Conservation (phyloP, 2,797 vertebrate species). For the Tympanoctomys barrerae region DNA sequence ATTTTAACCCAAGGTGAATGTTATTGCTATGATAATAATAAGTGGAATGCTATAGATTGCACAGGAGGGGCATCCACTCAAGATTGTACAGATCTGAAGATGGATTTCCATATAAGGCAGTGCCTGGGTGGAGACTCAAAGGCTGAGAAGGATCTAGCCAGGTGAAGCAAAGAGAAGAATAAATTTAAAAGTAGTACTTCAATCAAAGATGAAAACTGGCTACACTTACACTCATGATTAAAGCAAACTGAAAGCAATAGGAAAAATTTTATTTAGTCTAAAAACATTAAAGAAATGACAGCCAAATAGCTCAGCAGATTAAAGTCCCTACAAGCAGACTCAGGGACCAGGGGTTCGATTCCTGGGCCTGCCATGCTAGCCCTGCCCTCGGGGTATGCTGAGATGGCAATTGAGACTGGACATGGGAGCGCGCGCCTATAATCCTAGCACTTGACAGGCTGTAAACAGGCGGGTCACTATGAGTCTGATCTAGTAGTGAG, state of each 20-base stretch:
- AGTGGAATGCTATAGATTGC: neutral
- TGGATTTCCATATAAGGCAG: neutral
- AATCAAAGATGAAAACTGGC: neutral
- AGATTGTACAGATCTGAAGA: neutral
- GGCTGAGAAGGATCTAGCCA: neutral
- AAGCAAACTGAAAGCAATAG: conserved; percentile 6
- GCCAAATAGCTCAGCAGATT: too few species aligned
- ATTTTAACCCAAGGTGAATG: conserved; percentile 5
- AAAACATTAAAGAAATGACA: conserved; percentile 7
- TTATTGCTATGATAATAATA: neutral
- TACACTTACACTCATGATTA: neutral
- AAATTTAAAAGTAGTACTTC: conserved; percentile 2
- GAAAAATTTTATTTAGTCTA: neutral
- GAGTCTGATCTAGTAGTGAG: too few species aligned
- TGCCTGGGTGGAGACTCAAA: neutral
- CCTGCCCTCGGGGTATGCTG: too few species aligned
- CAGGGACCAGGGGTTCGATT: too few species aligned
- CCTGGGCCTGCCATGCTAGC: too few species aligned
- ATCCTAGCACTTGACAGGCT: too few species aligned
- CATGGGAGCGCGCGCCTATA: too few species aligned
- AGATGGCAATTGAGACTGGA: too few species aligned
- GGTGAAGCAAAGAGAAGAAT: neutral
- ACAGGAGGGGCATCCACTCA: neutral
- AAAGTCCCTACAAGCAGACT: too few species aligned
- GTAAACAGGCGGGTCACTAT: too few species aligned